These are phyloP conservation scores for Chelonia mydas DNA, from an alignment of 2,797 vertebrate genomes.

Conservation along the genomic window DNA sequence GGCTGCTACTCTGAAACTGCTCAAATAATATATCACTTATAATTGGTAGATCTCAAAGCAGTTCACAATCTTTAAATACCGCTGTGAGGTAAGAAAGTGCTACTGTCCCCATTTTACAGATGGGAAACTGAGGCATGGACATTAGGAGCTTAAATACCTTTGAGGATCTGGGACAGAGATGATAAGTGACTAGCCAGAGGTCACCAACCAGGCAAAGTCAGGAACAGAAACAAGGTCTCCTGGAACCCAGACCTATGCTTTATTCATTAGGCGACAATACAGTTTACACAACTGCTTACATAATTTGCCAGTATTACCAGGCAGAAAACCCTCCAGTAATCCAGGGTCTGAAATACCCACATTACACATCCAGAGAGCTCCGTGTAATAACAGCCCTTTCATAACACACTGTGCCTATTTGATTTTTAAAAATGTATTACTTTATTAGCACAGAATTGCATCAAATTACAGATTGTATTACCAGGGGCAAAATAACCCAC, in stretches of 20 bases:
- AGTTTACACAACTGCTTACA: background rate
- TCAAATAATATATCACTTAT: too few relatives aligned
- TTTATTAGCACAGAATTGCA: constrained; percentile 34
- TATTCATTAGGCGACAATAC: background rate
- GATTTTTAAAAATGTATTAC: background rate
- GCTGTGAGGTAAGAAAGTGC: too few relatives aligned
- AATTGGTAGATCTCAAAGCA: too few relatives aligned
- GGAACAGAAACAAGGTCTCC: background rate
- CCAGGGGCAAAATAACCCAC: background rate
- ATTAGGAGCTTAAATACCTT: background rate
- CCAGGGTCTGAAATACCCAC: background rate
- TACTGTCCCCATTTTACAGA: background rate
- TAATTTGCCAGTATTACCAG: background rate
- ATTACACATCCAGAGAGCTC: background rate
- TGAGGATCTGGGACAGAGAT: background rate
- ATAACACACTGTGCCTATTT: constrained; percentile 24
- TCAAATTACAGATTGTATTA: constrained; percentile 48
- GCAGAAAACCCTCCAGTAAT: background rate
- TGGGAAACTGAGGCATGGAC: background rate
- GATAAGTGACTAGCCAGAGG: too few relatives aligned
- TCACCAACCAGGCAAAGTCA: background rate
- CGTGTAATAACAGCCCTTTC: background rate
- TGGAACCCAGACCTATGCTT: background rate
- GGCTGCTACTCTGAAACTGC: too few relatives aligned
- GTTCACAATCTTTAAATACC: too few relatives aligned